Evolutionary conservation across 2,113 vertebrate genomes (phyloP).

Genomic region (Hippocampus guttulatus): DNA sequence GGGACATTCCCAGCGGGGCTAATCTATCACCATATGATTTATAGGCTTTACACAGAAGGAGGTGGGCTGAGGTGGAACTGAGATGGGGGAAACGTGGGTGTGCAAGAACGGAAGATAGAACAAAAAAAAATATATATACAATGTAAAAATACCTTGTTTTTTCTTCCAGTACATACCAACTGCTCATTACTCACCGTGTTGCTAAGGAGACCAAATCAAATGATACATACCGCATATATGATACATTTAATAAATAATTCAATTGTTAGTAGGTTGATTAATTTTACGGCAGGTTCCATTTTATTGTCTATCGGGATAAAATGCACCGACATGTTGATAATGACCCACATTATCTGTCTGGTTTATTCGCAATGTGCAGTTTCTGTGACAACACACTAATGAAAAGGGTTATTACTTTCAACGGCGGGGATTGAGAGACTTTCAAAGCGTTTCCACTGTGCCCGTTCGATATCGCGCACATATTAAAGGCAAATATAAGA

Average conservation of each 20-base stretch:
- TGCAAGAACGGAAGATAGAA: not conserved
- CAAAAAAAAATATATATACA: not conserved
- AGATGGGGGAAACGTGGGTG: constrained; percentile 1
- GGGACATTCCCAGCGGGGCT: constrained; percentile 53
- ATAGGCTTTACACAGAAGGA: constrained; percentile 39
- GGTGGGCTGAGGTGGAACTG: constrained; percentile 7
- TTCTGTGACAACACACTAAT: constrained; percentile 7
- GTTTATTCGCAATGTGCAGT: constrained; percentile 13
- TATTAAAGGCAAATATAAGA: constrained; percentile 1
- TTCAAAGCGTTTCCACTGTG: not conserved
- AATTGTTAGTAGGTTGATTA: constrained; percentile 4
- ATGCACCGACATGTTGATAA: constrained; percentile 14
- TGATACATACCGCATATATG: not conserved
- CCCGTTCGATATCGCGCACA: not conserved
- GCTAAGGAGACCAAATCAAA: not conserved
- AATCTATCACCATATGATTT: constrained; percentile 62
- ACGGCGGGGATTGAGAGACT: not conserved
- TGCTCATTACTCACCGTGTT: not conserved
- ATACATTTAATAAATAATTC: constrained; percentile 9
- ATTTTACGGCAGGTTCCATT: constrained; percentile 15
- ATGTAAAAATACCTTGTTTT: not conserved
- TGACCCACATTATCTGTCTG: not conserved
- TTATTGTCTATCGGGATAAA: constrained; percentile 14
- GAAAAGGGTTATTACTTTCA: not conserved
- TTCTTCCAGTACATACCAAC: not conserved